Evolutionary conservation across 2,797 vertebrate species (phyloP), one percentile per base, ranked within the genome.

Genomic region (Luscinia megarhynchos): DNA sequence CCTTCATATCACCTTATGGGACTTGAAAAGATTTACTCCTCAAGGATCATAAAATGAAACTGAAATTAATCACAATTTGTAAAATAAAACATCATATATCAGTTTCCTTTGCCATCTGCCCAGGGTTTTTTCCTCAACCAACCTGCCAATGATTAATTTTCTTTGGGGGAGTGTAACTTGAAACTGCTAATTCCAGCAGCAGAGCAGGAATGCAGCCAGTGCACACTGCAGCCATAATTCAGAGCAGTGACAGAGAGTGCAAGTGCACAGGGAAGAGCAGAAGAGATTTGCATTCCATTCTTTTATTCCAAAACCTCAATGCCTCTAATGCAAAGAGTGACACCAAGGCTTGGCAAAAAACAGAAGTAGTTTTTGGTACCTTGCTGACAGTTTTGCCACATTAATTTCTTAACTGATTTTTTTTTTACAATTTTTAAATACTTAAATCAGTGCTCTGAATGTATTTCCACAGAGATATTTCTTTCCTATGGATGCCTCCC

Each of bases 41-140:
- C 27, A 48, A 94, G 77, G 82, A 92, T 88, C 87, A 89, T 30
- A 76, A 94, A 95, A 59, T 40, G 24, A 89, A 96, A 95, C 26
- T 63, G 58, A 93, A 96, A 96, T 93, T 95, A 94, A 94, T 95
- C 68, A 93, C 76, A 67, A 74, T 79, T 93, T 87, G 76, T 74
- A 95, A 87, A 95, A 90, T 87, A 94, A 94, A 91, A 66, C 86
- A 83, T 73, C 6, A 21, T 80, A 27, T 51, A 74, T 90, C 91
- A 87, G 68, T 95, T 92, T 87, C 61, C 61, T 85, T 93, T 95
- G 87, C 91, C 70, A 94, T 83, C 92, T 95, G 87, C 68, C 81
- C 50, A 57, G 41, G 22, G 3, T 17, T 90, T 63, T 55, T 16
- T 75, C 53, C 90, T 93, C 84, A 72, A 50, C 38, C 45, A 85